Evolutionary conservation across 2,113 vertebrate species (phyloP), one percentile per base, ranked within the genome.

Genomic region (Ictalurus punctatus): DNA sequence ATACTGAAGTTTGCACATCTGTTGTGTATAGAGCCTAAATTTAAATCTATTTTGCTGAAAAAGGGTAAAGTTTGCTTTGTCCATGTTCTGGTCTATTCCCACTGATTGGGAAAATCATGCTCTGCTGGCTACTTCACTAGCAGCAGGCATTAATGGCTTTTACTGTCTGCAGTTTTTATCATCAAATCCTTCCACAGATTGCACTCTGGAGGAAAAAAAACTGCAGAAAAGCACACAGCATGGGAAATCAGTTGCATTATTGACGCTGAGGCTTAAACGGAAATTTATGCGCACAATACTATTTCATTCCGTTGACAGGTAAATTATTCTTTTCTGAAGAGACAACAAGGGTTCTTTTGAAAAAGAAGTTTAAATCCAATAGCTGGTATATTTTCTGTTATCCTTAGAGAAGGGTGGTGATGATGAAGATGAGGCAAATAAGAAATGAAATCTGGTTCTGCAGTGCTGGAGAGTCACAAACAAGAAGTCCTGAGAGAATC

Each of bases 201-300:
- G 82, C 67, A 79, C 65, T 83, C 85, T 85, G 44, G 59, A 73
- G 81, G 76, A 74, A 69, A 85, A 73, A 83, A 37, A 65, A 78
- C n/a, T 69, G 52, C 63, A 65, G 76, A 84, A 86, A 86, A 89
- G 37, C 76, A 40, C 69, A 65, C 44, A 52, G 91, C 74, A 85
- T 78, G 44, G 86, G 65, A 92, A 90, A 89, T 88, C 91, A 86
- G 74, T 87, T 90, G 82, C 91, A 92, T 92, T 89, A 94, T 91
- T 94, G 83, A 91, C 92, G 87, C 89, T 65, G 82, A 69, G 83
- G 61, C 63, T 86, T 71, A 79, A 90, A 85, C 63, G 37, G 84
- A 89, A 86, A 89, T 90, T 86, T 89, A 89, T 91, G 83, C 82
- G 78, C 78, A 54, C 71, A 86, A 44, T 85, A 81, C 78, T 80